Base-by-base conservation (phyloP, 2,113 vertebrate genomes). In the Mormoops blainvillei region DNA sequence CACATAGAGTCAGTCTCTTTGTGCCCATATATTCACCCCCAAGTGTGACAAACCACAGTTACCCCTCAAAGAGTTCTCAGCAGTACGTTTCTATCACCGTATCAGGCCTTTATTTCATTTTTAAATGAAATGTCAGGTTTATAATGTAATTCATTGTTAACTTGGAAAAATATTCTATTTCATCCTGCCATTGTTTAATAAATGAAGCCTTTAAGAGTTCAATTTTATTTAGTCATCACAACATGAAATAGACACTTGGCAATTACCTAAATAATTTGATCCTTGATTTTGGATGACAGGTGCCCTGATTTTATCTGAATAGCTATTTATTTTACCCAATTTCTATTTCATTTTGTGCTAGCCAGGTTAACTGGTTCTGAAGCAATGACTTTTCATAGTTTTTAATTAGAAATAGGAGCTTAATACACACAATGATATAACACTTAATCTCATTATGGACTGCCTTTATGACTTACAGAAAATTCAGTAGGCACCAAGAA, bases 361-460 rank as follows among this genome's bases (percentile, higher is more conserved):
- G 3, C 16, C 41, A 36, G 38, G 48, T 24, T 38, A 87, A 28
- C 61, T 87, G 38, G 31, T 80, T 91, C 43, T 50, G 71, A 77
- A 68, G 36, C 26, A 92, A 31, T 71, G 87, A 74, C 7, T 67
- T 84, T 41, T 38, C 50, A 65, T 9, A n/a, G 31, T 63, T 90
- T 87, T 70, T 90, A 73, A 73, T 80, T 82, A 82, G 84, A 95
- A 92, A 81, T 77, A 38, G 52, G 80, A 87, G 38, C 38, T 82
- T 86, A 80, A 50, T 58, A 20, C 36, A 81, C 77, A 48, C 67
- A 92, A 28, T 84, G n/a, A 41, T 36, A 86, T 61, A 45, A 78
- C 14, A 71, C 9, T 54, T 54, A 61, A 78, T 90, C 48, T 92
- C 31, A n/a, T 67, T 67, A 54, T 54, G 31, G 54, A 31, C 38